phyloP scores from a whole-genome alignment of 2,113 vertebrate species.

The Gallinago paraguaiae region DNA sequence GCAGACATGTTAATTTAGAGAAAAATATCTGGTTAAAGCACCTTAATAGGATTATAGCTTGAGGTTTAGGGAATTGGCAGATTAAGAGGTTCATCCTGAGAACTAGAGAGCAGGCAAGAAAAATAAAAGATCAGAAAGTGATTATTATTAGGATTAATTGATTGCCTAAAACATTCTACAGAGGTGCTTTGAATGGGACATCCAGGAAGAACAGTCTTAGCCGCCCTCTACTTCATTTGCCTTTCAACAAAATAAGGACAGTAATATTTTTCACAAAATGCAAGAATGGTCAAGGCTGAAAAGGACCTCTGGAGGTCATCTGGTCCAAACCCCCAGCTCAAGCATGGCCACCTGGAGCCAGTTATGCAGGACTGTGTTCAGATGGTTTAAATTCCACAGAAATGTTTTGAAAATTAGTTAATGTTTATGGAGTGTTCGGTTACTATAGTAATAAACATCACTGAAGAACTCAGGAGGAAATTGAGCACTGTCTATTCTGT shows the following conservation, averaged over 20 bases:
- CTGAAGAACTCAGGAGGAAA: not conserved
- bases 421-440: not conserved
- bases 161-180: not conserved
- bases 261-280: not conserved
- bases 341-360: not conserved
- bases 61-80: not conserved
- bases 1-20: not conserved
- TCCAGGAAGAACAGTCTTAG: not conserved
- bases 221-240: not conserved
- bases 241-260: not conserved
- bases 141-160: not conserved
- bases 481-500: not conserved
- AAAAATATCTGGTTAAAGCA: not conserved
- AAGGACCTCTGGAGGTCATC: not conserved
- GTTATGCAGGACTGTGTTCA: not conserved
- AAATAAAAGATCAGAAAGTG: not conserved
- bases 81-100: not conserved
- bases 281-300: not conserved
- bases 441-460: constrained; percentile 26
- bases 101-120: not conserved
- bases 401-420: constrained; percentile 24
- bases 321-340: not conserved
- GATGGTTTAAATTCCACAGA: not conserved
- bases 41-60: not conserved
- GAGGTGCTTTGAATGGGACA: not conserved